Percentiles rank a stretch among this genome's conserved stretches.
phyloP scores from a whole-genome alignment of 1,140 invertebrate species.

The Nebria ingens region DNA sequence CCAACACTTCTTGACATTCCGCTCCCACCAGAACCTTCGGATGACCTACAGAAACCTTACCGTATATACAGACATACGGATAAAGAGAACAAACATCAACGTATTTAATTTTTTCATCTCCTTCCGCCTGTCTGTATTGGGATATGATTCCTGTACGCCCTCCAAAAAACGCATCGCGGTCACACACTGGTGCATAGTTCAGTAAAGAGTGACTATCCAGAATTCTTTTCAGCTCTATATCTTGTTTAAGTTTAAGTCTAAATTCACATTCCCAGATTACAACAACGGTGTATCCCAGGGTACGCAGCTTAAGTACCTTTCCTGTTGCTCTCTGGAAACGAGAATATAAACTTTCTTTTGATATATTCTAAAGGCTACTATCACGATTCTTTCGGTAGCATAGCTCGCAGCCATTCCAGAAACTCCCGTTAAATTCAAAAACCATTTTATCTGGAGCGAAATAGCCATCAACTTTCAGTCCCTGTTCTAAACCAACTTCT shows the following conservation, averaged over 20 bases:
- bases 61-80: no score
- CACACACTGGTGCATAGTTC: neutral
- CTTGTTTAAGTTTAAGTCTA: neutral
- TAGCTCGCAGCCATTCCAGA: neutral
- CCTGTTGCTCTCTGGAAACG: neutral
- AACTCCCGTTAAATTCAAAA: neutral
- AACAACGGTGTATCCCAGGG: neutral
- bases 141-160: neutral
- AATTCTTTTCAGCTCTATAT: neutral
- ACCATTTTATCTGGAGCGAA: neutral
- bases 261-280: neutral
- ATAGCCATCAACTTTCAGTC: neutral
- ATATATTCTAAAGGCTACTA: neutral
- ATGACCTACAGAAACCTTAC: slow-evolving; percentile 30
- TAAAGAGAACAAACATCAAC: slow-evolving; percentile 28
- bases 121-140: neutral
- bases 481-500: neutral
- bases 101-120: slow-evolving; percentile 30
- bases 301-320: neutral
- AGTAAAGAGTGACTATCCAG: neutral
- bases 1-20: slow-evolving; percentile 10
- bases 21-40: slow-evolving; percentile 19
- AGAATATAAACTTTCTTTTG: neutral
- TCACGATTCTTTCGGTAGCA: neutral
- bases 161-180: neutral